phyloP scores from a whole-genome alignment of 2,797 vertebrate species.

The Macropus fuliginosus region DNA sequence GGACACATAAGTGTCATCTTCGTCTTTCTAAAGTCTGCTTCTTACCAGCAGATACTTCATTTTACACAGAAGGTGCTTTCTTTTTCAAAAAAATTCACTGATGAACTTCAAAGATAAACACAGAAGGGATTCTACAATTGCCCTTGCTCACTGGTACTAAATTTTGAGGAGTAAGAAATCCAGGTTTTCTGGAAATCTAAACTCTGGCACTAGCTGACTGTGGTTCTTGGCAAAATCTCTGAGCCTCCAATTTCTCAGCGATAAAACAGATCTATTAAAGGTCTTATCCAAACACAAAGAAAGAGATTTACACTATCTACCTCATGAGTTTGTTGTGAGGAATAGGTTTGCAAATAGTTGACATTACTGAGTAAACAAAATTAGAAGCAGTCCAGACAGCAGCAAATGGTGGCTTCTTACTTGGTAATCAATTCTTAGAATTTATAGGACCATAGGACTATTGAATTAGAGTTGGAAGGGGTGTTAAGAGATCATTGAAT shows the following conservation, averaged over 20 bases:
- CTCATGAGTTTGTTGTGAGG: neutral
- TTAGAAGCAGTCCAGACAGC: neutral
- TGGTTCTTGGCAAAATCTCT: neutral
- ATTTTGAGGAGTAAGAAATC: neutral
- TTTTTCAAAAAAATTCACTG: neutral
- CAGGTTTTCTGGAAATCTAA: neutral
- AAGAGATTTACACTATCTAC: neutral
- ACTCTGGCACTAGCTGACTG: neutral
- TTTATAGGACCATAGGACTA: neutral
- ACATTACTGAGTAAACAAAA: neutral
- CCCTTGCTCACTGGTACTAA: neutral
- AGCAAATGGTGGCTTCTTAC: neutral
- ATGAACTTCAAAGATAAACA: neutral
- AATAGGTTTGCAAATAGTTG: neutral
- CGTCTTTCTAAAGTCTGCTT: neutral
- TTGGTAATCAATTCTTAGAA: neutral
- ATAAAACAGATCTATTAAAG: neutral
- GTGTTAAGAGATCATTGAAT: neutral
- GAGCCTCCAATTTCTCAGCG: neutral
- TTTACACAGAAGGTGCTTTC: neutral
- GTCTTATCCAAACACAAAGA: neutral
- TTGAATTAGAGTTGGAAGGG: neutral
- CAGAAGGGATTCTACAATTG: neutral
- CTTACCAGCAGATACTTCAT: neutral
- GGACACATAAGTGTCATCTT: neutral